phyloP scores from a whole-genome alignment of 2,797 vertebrate species.

The Sebastes jordani region DNA sequence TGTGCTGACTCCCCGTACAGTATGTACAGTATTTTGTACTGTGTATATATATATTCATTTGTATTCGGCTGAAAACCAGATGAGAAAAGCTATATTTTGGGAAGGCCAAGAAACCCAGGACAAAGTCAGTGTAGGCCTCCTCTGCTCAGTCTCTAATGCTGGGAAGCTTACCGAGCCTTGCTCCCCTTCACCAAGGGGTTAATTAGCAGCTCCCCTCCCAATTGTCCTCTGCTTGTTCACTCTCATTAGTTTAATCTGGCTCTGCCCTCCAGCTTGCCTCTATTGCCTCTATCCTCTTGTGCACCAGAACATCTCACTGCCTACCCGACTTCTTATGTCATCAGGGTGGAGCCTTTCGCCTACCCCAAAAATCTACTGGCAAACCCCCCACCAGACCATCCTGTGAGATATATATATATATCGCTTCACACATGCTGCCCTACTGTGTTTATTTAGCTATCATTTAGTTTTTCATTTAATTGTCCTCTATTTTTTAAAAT shows the following conservation, averaged over 20 bases:
- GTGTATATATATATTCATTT: neutral
- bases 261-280: slow-evolving; percentile 74
- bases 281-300: slow-evolving; percentile 71
- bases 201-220: slow-evolving; percentile 76
- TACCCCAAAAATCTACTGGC: slow-evolving; percentile 25
- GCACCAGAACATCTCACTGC: slow-evolving; percentile 64
- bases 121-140: neutral
- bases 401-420: slow-evolving; percentile 3
- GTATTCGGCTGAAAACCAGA: neutral
- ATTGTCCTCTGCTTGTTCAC: slow-evolving; percentile 81
- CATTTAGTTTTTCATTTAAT: neutral
- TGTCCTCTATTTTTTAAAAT: neutral
- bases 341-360: slow-evolving; percentile 41
- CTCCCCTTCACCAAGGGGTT: slow-evolving; percentile 72
- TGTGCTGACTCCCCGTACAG: neutral
- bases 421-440: neutral
- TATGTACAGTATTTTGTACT: neutral
- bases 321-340: slow-evolving; percentile 46
- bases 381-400: slow-evolving; percentile 2
- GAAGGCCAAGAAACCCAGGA: neutral
- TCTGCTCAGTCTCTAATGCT: slow-evolving; percentile 26
- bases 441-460: neutral
- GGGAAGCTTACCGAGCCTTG: slow-evolving; percentile 56
- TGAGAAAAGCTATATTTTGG: neutral
- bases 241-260: slow-evolving; percentile 83